Base-by-base conservation (phyloP, 2,888 invertebrate species). In the Apodemia hepburni region DNA sequence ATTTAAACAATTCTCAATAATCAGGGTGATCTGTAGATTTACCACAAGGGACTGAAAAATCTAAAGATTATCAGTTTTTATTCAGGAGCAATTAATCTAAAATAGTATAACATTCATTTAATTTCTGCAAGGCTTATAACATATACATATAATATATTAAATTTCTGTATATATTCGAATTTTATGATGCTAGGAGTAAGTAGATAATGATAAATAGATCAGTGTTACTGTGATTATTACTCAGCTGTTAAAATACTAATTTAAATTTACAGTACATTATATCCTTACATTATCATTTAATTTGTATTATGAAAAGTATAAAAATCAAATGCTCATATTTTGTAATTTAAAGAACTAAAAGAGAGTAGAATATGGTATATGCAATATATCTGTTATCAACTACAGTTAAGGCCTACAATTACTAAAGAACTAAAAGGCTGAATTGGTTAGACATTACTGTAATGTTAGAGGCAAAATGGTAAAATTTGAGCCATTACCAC, bases 91-190 rank as follows among this genome's bases (percentile, higher is more conserved):
- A 4, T 4, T 51, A 51, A 51, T 51, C 18, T 22, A 18, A 22
- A 12, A 51, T 22, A 51, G 22, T 51, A 38, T 12, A 38, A 47
- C 47, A 12, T 18, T 51, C 5, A 22, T 11, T 51, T 9, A 51
- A 51, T 51, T 18, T 51, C 11, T 18, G 5, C 61, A 60, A 63
- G 59, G 62, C 60, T 58, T 65, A 62, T 64, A 60, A 33, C 62
- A 58, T 64, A 63, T 66, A 62, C 61, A 64, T 61, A 33, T 65
- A 69, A 68, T 68, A 67, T 69, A 65, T 67, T 68, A 80, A 80
- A 79, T 84, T 82, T 84, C 79, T 87, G 85, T 88, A 85, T 87
- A 86, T 88, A 87, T 84, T 82, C 84, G 83, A 73, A 82, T 79
- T 80, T 80, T 79, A 78, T 75, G 79, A 75, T 79, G 73, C 79